Evolutionary conservation across 2,797 vertebrate species (phyloP).

Genomic region (Microctenopoma lineatum): DNA sequence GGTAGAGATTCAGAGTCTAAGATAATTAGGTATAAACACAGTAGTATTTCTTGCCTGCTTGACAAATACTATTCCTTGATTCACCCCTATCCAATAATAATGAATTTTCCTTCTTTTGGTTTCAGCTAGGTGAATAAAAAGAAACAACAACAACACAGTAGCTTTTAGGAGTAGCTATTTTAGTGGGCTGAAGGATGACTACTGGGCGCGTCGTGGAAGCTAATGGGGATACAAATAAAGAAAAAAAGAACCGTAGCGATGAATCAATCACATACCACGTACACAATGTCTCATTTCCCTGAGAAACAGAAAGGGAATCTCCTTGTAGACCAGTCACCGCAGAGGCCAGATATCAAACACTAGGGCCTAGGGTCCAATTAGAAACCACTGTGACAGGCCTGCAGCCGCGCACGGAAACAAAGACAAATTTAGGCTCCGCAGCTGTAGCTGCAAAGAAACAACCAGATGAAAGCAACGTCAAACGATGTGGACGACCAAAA

Average conservation of each 20-base stretch:
- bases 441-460: not conserved
- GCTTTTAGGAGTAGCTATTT: too few species aligned
- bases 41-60: not conserved
- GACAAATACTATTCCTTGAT: not conserved
- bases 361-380: not conserved
- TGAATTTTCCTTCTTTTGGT: conserved; percentile 2
- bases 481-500: not conserved
- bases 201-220: too few species aligned
- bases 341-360: not conserved
- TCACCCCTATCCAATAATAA: conserved; percentile 23
- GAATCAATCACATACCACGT: not conserved
- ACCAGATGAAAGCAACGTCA: not conserved
- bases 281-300: too few species aligned
- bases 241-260: too few species aligned
- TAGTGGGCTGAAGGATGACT: too few species aligned
- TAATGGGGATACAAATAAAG: too few species aligned
- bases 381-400: not conserved
- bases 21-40: too few species aligned
- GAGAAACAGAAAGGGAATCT: too few species aligned
- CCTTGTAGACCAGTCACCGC: not conserved
- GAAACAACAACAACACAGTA: too few species aligned
- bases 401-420: not conserved
- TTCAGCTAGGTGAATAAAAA: too few species aligned
- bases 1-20: not conserved
- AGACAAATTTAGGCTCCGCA: not conserved